Percentiles rank a stretch among this genome's conserved stretches.
Evolutionary conservation across 2,797 vertebrate species (phyloP).

Genomic region (Halcyon chelicuti): DNA sequence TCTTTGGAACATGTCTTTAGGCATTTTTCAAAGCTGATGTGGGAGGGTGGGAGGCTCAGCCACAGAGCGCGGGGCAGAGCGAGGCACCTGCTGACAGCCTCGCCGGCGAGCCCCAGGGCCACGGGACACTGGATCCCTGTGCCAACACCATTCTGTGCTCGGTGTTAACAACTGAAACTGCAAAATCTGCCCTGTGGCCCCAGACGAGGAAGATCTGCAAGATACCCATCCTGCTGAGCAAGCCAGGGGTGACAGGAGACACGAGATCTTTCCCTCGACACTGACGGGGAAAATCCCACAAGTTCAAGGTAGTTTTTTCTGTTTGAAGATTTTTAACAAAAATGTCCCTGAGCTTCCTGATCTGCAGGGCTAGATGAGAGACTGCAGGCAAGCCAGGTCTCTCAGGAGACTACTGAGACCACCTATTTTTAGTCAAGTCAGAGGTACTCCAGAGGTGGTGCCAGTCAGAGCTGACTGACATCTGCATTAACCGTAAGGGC

Average conservation of each 20-base stretch:
- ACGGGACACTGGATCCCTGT: background rate
- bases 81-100: accelerated
- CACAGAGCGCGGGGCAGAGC: background rate
- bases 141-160: accelerated
- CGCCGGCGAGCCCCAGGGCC: background rate
- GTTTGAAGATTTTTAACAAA: background rate
- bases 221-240: accelerated
- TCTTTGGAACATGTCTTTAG: background rate
- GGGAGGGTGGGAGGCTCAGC: background rate
- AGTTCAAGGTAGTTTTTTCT: background rate
- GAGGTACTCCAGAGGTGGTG: background rate
- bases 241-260: background rate
- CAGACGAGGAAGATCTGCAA: background rate
- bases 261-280: background rate
- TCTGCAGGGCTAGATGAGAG: background rate
- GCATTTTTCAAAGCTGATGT: background rate
- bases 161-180: background rate
- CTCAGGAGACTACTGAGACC: background rate
- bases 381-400: background rate
- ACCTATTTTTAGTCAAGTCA: background rate
- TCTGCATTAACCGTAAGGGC: background rate
- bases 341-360: background rate
- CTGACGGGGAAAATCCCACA: background rate
- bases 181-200: background rate
- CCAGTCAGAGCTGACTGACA: background rate